Evolutionary conservation across 1,140 invertebrate genomes (phyloP).

Genomic region (Glossosoma conforme): DNA sequence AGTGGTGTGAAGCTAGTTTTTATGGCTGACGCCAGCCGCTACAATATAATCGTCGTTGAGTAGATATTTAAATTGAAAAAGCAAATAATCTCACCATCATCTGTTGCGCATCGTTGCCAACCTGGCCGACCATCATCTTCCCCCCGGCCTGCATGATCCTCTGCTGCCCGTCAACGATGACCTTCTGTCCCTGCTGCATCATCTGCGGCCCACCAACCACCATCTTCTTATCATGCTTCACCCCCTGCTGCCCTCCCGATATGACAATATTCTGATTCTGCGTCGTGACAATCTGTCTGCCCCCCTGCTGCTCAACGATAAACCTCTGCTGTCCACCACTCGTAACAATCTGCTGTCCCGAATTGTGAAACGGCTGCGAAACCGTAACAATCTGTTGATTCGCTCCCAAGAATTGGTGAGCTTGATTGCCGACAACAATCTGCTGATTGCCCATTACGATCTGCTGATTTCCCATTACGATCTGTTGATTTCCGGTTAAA

Average conservation of each 20-base stretch:
- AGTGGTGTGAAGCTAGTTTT: no score
- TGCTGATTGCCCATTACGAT: constrained; percentile 23
- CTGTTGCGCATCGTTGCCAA: no score
- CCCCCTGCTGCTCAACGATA: constrained; percentile 29
- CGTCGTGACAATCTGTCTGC: constrained; percentile 18
- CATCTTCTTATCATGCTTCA: constrained; percentile 25
- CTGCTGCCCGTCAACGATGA: constrained; percentile 16
- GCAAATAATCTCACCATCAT: no score
- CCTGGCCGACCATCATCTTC: constrained; percentile 13
- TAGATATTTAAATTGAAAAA: no score
- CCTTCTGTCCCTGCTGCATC: constrained; percentile 16
- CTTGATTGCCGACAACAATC: constrained; percentile 6
- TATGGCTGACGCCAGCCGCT: no score
- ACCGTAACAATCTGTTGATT: constrained; percentile 18
- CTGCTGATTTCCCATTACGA: constrained; percentile 41
- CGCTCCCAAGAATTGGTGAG: constrained; percentile 12
- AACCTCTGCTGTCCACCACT: constrained; percentile 11
- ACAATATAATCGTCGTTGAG: no score
- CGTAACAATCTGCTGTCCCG: not conserved
- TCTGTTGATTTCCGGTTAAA: constrained; percentile 32
- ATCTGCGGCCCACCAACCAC: constrained; percentile 16
- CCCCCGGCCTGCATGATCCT: not conserved
- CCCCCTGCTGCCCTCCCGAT: constrained; percentile 5
- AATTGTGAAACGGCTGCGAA: constrained; percentile 17
- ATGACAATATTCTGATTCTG: constrained; percentile 27